phyloP scores from a whole-genome alignment of 2,113 vertebrate genomes.

The Calidris pygmaea region DNA sequence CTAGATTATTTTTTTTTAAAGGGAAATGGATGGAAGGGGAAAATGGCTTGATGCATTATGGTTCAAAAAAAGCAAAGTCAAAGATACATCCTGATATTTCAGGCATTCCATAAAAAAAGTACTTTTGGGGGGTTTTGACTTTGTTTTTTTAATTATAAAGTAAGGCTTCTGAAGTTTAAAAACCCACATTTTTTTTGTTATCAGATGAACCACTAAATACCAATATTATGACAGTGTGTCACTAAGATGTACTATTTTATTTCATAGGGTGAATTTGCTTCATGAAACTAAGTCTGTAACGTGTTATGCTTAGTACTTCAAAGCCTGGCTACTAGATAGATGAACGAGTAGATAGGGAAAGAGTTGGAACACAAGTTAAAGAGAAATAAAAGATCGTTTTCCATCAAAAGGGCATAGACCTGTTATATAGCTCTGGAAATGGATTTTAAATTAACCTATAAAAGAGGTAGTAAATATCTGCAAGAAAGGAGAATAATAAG shows the following conservation, averaged over 20 bases:
- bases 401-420: slow-evolving; percentile 46
- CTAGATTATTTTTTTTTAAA: neutral
- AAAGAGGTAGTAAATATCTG: slow-evolving; percentile 63
- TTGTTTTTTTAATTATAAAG: neutral
- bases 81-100: neutral
- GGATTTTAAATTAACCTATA: slow-evolving; percentile 69
- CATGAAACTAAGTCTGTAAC: neutral
- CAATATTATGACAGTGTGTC: neutral
- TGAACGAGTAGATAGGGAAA: neutral
- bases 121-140: neutral
- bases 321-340: slow-evolving; percentile 11
- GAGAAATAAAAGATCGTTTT: slow-evolving; percentile 58
- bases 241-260: neutral
- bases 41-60: neutral
- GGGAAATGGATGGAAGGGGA: neutral
- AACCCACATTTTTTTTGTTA: neutral
- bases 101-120: neutral
- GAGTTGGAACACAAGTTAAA: slow-evolving; percentile 29
- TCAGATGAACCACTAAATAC: slow-evolving; percentile 1
- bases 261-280: slow-evolving; percentile 22
- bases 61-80: slow-evolving; percentile 3
- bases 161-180: slow-evolving; percentile 16
- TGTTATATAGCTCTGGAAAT: slow-evolving; percentile 64
- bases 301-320: neutral
- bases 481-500: slow-evolving; percentile 15